These are phyloP conservation scores for Amphipyra berbera DNA, from an alignment of 2,888 invertebrate species.

Conservation along the genomic window DNA sequence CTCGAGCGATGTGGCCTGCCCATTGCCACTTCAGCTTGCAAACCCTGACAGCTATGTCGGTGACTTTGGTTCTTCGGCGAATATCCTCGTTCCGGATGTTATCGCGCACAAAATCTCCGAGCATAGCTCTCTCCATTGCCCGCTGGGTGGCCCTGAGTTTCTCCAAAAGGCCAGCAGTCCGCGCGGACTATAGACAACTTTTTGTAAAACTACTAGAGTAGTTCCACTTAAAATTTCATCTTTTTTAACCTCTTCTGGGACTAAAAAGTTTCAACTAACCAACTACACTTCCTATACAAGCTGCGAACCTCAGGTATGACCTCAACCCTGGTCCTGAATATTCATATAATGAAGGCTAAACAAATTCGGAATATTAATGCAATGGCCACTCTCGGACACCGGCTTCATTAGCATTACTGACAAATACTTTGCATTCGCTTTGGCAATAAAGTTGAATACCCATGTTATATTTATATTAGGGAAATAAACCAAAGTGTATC, in stretches of 20 bases:
- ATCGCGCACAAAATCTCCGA: too few species aligned
- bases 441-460: constrained; percentile 41
- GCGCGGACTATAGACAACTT: too few species aligned
- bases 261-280: constrained; percentile 12
- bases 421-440: constrained; percentile 56
- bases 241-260: constrained; percentile 1
- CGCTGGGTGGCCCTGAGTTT: too few species aligned
- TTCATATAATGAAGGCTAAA: constrained; percentile 53
- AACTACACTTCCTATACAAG: constrained; percentile 25
- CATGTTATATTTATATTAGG: constrained; percentile 42
- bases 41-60: too few species aligned
- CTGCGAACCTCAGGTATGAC: constrained; percentile 25
- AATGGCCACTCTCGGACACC: constrained; percentile 42
- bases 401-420: constrained; percentile 49
- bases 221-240: neutral
- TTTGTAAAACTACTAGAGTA: neutral
- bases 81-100: too few species aligned
- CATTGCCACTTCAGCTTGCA: too few species aligned
- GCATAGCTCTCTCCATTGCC: too few species aligned
- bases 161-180: too few species aligned
- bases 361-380: constrained; percentile 58
- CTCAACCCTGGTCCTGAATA: constrained; percentile 41
- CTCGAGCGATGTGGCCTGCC: too few species aligned
- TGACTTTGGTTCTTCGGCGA: too few species aligned
- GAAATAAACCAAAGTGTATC: constrained; percentile 11